A percentile compares a stretch with the other conserved stretches of the same genome.
These are phyloP conservation scores for Procambarus virginalis DNA, from an alignment of 1,140 invertebrate genomes.

Conservation along the genomic window DNA sequence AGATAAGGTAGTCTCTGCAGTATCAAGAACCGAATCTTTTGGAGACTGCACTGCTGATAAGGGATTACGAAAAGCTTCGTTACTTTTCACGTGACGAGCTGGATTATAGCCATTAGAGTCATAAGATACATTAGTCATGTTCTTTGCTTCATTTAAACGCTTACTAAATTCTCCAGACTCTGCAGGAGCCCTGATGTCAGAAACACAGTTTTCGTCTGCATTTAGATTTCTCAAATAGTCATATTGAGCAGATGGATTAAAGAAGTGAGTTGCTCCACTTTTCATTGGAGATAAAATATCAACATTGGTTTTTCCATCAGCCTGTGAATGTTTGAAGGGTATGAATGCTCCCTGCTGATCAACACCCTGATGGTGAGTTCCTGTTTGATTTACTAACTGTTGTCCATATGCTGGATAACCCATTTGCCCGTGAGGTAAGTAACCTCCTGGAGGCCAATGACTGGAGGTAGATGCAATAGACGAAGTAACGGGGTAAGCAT, in stretches of 20 bases:
- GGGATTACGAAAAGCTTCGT: background rate
- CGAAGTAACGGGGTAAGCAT: background rate
- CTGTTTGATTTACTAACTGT: background rate
- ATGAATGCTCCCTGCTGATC: background rate
- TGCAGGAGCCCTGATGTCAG: background rate
- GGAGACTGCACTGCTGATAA: background rate
- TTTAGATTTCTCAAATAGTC: background rate
- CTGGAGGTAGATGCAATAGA: background rate
- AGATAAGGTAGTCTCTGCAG: background rate
- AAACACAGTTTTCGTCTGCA: background rate
- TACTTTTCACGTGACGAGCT: background rate
- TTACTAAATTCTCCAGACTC: background rate
- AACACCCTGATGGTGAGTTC: background rate
- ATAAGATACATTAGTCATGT: background rate
- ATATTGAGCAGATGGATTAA: background rate
- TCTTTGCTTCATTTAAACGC: background rate
- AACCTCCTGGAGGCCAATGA: background rate
- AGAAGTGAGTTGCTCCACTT: background rate
- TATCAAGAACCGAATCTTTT: background rate
- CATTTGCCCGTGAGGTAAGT: background rate
- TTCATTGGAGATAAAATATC: background rate
- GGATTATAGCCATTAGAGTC: background rate
- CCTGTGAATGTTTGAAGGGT: background rate
- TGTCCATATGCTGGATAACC: background rate
- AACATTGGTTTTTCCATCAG: background rate